Evolutionary conservation across 2,888 invertebrate genomes (phyloP), one percentile per base, ranked within the genome.

Genomic region (Cryptophagus acutangulus): DNA sequence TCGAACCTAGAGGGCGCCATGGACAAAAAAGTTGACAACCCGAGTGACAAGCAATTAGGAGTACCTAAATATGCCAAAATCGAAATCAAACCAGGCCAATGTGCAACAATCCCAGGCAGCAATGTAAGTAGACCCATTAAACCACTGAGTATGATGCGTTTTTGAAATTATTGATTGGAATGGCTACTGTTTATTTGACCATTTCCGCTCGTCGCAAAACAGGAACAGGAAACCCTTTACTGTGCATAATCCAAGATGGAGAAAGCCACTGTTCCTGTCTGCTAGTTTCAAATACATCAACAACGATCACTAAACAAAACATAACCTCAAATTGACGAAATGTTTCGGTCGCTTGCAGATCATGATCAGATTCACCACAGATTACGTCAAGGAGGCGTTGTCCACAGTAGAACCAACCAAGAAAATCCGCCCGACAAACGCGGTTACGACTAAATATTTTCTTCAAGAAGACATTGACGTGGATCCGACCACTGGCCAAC

Each of bases 181-280:
- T 59, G 61, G 57, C 58, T 51, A 49, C 56, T 51, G 43, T 42
- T 35, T 37, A n/a, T n/a, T 33, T 46, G 31, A 41, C 44, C 52
- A 71, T 69, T 72, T 72, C 71, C 71, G 71, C 63, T 63, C 54
- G 52, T 52, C n/a, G n/a, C n/a, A n/a, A n/a, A 65, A 76, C 77
- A 77, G 77, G 77, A 78, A 78, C 74, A 77, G 77, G 77, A 78
- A 77, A 74, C 72, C 68, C 66, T 48, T 59, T 62, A 66, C 66
- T 48, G 60, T 62, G 9, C 12, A 12, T 12, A 31, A 16, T 59
- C 43, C 68, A 74, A 69, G 58, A 68, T 74, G 73, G 74, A 72
- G 71, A 71, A n/a, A n/a, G n/a, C n/a, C n/a, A n/a, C n/a, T 66
- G 63, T 66, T 67, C 67, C 65, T 63, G 63, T 66, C 54, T 55